phyloP scores from a whole-genome alignment of 2,888 invertebrate species.

The Vesta saturnalis region DNA sequence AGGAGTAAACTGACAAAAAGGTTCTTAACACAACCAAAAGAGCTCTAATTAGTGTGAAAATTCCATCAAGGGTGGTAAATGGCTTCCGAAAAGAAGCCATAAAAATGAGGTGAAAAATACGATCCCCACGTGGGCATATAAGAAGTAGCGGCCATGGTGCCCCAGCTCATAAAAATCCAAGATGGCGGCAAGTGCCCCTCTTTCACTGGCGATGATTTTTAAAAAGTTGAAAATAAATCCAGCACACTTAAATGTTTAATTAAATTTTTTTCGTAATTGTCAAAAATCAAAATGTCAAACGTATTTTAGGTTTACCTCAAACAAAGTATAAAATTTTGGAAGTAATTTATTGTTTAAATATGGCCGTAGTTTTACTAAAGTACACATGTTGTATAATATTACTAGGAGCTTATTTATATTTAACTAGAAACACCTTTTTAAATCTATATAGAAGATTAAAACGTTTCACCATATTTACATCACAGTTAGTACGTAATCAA shows the following conservation, averaged over 20 bases:
- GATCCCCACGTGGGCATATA: no score
- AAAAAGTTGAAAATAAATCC: not conserved
- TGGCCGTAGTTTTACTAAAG: not conserved
- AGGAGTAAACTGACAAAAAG: no score
- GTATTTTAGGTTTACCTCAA: not conserved
- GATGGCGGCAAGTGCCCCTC: not conserved
- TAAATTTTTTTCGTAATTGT: not conserved
- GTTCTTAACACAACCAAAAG: no score
- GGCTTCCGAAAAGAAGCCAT: no score
- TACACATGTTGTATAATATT: not conserved
- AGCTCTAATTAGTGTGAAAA: no score
- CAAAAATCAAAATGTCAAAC: not conserved
- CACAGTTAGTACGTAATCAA: not conserved
- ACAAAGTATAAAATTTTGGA: not conserved
- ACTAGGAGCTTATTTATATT: not conserved
- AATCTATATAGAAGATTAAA: constrained; percentile 4
- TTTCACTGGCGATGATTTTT: no score
- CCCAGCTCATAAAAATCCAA: no score
- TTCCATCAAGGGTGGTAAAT: no score
- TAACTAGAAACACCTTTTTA: constrained; percentile 1
- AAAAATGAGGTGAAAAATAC: no score
- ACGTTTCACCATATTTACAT: not conserved
- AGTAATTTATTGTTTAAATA: not conserved
- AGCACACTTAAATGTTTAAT: no score
- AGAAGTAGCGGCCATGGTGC: no score